These are phyloP conservation scores for Mohoua ochrocephala DNA, from an alignment of 2,113 vertebrate genomes.

Conservation along the genomic window DNA sequence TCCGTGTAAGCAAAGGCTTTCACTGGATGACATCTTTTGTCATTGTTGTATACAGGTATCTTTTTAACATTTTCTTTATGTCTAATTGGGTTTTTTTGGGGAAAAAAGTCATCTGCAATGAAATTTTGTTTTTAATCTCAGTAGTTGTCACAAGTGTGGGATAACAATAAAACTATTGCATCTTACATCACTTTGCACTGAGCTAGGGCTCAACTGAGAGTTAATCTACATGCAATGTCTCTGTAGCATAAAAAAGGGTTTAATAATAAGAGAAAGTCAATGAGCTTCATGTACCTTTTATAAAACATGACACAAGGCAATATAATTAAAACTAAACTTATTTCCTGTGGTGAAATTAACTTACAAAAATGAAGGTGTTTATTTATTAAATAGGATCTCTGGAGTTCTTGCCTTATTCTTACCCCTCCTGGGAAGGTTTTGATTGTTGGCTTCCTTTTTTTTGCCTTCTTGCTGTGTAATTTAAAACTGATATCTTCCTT, in stretches of 20 bases:
- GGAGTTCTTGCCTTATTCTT: constrained; percentile 60
- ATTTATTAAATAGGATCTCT: constrained; percentile 84
- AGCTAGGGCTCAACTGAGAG: constrained; percentile 12
- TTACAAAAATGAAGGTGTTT: constrained; percentile 83
- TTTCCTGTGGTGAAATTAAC: constrained; percentile 82
- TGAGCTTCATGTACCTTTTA: constrained; percentile 74
- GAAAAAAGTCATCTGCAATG: not conserved
- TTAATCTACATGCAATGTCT: constrained; percentile 47
- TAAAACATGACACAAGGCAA: constrained; percentile 79
- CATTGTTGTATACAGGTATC: not conserved
- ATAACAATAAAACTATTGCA: constrained; percentile 36
- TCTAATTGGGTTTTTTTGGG: not conserved
- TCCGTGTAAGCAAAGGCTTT: not conserved
- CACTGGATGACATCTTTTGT: not conserved
- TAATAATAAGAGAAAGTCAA: constrained; percentile 79
- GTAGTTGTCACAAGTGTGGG: constrained; percentile 14
- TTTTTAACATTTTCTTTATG: not conserved
- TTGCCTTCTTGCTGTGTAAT: constrained; percentile 76
- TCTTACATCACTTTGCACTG: constrained; percentile 35
- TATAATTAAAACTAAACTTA: constrained; percentile 83
- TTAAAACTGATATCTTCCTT: constrained; percentile 76
- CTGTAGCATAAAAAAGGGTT: constrained; percentile 51
- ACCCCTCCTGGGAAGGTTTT: constrained; percentile 75
- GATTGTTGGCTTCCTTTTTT: constrained; percentile 76
- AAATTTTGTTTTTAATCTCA: not conserved